Base-by-base conservation (phyloP, 2,888 invertebrate genomes). In the Linyphia triangularis region DNA sequence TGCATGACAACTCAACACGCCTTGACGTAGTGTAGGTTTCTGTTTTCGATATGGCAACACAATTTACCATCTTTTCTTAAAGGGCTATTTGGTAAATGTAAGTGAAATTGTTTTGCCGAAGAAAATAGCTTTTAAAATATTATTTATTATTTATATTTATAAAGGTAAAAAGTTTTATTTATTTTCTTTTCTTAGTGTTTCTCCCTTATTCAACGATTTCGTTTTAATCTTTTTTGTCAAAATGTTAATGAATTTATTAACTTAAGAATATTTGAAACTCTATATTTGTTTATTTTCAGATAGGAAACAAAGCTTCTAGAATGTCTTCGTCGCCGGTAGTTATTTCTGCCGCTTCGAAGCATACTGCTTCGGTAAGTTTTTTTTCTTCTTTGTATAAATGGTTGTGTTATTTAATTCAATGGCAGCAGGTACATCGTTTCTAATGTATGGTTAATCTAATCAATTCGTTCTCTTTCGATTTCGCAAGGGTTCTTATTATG, bases 311-410 rank as follows among this genome's bases (percentile, higher is more conserved):
- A 72, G 72, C 85, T 9, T 43, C 79, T 28, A 77, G 72, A 61
- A 85, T 85, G 85, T 85, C 85, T 72, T 85, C 89, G 37, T 85
- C 89, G 81, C 85, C 72, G 33, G 90, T 90, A n/a, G 86, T 90
- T 6, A 82, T 91, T 57, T 61, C 89, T 51, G 90, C 90, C 26
- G 79, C 85, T 73, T 83, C 82, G 61, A 90, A 88, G 72, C 90
- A 90, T 30, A 90, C 90, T 10, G 90, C 90, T 61, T 89, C 90
- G 30, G 90, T 90, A 85, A 79, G 85, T 85, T 9, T 24, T 24
- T 13, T 22, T 63, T 63, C 19, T 30, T 10, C 37, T 22, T 33
- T 79, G 13, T 51, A 24, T 61, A 63, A 19, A 65, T 65, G 16
- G 16, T 37, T 69, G 19, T 30, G n/a, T 69, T 69, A 13, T 37